Conservation (phyloP, 2,797 vertebrate genomes). For the Eulemur albifrons region DNA sequence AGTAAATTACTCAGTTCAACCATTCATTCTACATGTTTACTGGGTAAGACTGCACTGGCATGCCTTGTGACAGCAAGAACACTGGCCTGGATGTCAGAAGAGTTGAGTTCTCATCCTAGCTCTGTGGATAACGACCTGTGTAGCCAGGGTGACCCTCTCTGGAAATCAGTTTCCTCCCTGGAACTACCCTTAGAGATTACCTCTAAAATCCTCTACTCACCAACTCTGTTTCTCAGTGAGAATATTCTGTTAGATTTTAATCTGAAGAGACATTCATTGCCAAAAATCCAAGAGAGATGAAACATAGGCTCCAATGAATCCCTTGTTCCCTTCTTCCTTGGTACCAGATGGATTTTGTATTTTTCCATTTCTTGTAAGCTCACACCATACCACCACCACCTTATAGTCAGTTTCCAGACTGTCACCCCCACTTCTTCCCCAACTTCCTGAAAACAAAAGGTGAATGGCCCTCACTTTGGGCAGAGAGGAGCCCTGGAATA, state of each 20-base stretch:
- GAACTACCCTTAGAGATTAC: neutral
- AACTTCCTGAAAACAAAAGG: neutral
- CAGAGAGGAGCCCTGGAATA: neutral
- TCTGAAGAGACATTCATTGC: constrained; percentile 15
- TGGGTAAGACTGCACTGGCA: neutral
- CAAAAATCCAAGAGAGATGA: constrained; percentile 19
- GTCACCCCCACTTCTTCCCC: neutral
- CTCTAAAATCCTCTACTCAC: neutral
- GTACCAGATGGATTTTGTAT: neutral
- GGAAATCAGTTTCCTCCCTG: neutral
- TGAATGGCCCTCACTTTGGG: neutral
- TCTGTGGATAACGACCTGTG: neutral
- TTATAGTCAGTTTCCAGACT: neutral
- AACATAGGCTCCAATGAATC: neutral
- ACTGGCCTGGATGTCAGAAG: neutral
- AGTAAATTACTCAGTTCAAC: neutral
- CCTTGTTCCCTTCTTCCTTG: neutral
- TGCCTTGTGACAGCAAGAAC: neutral
- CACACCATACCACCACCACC: neutral
- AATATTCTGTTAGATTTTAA: constrained; percentile 31
- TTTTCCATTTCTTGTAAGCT: constrained; percentile 28
- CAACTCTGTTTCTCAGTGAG: constrained; percentile 14
- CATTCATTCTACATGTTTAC: neutral
- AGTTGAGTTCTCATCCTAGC: neutral
- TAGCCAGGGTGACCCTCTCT: neutral